Conservation (phyloP, 2,888 invertebrate genomes). For the Diadegma fenestrale region DNA sequence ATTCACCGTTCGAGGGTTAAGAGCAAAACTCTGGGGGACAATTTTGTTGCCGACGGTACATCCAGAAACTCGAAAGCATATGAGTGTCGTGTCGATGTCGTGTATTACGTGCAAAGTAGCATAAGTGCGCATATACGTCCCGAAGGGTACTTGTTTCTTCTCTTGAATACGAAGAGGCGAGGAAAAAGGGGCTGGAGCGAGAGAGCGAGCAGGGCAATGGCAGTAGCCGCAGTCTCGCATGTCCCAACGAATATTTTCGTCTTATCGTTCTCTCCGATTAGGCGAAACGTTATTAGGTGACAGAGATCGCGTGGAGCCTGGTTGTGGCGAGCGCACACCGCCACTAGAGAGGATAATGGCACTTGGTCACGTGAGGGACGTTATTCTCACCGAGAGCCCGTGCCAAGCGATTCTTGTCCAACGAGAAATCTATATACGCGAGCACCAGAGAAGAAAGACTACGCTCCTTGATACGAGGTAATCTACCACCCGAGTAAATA, state of each 20-base stretch:
- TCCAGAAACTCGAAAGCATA: constrained; percentile 10
- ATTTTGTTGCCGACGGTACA: constrained; percentile 32
- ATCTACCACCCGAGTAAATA: constrained; percentile 32
- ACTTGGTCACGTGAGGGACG: constrained; percentile 78
- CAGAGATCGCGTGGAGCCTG: constrained; percentile 81
- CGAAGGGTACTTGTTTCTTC: constrained; percentile 20
- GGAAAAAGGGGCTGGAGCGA: constrained; percentile 3
- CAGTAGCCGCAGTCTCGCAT: constrained; percentile 63
- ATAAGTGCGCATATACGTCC: constrained; percentile 31
- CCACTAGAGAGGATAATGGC: constrained; percentile 75
- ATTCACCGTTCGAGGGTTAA: too few relatives aligned
- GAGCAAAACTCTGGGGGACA: not conserved
- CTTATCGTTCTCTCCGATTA: constrained; percentile 81
- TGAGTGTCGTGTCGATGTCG: constrained; percentile 34
- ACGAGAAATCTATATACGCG: constrained; percentile 38
- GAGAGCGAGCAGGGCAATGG: constrained; percentile 35
- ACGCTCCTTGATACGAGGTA: constrained; percentile 41
- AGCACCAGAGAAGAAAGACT: constrained; percentile 26
- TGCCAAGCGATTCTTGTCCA: constrained; percentile 54
- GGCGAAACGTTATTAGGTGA: constrained; percentile 81
- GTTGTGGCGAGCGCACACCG: constrained; percentile 62
- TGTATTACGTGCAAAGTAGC: constrained; percentile 57
- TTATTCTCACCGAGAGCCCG: constrained; percentile 53
- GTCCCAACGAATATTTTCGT: constrained; percentile 77
- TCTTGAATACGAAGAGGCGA: not conserved